A percentile compares a stretch with the other conserved stretches of the same genome.
Conservation (phyloP, 1,140 invertebrate genomes). For the Phenacoccus solenopsis region DNA sequence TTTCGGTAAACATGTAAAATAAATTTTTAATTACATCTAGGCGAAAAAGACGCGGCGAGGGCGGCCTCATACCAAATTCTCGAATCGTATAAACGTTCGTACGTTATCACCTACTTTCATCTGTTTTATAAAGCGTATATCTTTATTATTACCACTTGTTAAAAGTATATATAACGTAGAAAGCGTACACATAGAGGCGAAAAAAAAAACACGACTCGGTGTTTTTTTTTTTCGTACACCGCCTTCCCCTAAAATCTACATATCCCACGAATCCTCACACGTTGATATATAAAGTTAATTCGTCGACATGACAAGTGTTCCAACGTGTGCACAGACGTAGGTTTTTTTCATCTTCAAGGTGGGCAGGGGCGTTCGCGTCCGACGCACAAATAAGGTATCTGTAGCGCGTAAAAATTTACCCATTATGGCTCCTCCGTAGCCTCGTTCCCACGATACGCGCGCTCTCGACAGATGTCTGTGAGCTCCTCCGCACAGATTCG, state of each 20-base stretch:
- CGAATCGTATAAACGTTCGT: not conserved
- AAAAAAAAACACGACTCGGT: not conserved
- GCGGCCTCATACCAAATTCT: not conserved
- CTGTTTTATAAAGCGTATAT: not conserved
- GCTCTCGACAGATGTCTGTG: not conserved
- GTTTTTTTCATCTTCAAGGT: not conserved
- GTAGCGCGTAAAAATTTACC: not conserved
- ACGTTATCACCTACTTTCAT: constrained; percentile 12
- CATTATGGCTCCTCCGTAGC: no score
- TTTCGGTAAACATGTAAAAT: not conserved
- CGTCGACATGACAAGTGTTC: constrained; percentile 11
- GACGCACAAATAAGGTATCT: not conserved
- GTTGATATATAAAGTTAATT: constrained; percentile 16
- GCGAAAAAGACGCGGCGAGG: not conserved
- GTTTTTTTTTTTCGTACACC: constrained; percentile 6
- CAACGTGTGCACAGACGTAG: not conserved
- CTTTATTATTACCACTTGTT: constrained; percentile 15
- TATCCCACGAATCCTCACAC: constrained; percentile 11
- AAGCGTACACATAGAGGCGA: not conserved
- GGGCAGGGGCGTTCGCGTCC: not conserved
- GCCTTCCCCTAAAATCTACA: not conserved
- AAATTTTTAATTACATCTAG: not conserved
- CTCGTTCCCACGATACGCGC: not conserved
- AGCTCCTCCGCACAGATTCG: not conserved
- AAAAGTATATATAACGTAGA: not conserved